Base-by-base conservation (phyloP, 2,113 vertebrate genomes). In the Fulmarus glacialis region DNA sequence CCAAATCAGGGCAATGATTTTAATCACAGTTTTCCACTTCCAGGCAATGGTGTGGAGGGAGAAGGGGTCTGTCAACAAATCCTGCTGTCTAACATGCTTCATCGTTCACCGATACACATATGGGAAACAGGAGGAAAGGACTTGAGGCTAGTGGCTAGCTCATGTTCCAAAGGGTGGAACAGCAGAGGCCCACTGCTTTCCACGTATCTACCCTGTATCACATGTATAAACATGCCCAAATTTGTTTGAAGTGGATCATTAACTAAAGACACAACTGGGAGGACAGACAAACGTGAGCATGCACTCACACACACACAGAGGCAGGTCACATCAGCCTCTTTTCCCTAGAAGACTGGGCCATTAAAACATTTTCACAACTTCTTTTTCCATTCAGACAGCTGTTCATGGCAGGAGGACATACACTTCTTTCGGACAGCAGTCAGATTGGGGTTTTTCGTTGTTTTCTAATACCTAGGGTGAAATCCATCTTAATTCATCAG, bases 181-280 rank as follows among this genome's bases (percentile, higher is more conserved):
- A 75, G 47, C 47, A 56, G 42, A 87, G 32, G 32, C 45, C 36
- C 15, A 16, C n/a, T 55, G 62, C 52, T 86, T 71, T 60, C 40
- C 36, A 29, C 4, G 2, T 11, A 9, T 5, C 20, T 60, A 56
- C 29, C 9, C 32, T 3, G 2, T 32, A 15, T 17, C 1, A 0
- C 23, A 43, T 23, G 18, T 55, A 55, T 43, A 66, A 80, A 66
- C 21, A 50, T 12, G 29, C 16, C 38, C 53, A 47, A n/a, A 87
- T 42, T 52, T 42, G 11, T 47, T 52, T 53, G 15, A 77, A 67
- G 36, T 19, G 15, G 12, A 20, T 87, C 53, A 52, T 50, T 67
- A 87, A 45, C n/a, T 48, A 50, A 81, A 58, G 59, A 34, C 32
- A 52, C 9, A 29, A 36, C 34, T 78, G 21, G n/a, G 38, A 89